Base-by-base conservation (phyloP, 2,797 vertebrate species). In the Gallinago stenura region DNA sequence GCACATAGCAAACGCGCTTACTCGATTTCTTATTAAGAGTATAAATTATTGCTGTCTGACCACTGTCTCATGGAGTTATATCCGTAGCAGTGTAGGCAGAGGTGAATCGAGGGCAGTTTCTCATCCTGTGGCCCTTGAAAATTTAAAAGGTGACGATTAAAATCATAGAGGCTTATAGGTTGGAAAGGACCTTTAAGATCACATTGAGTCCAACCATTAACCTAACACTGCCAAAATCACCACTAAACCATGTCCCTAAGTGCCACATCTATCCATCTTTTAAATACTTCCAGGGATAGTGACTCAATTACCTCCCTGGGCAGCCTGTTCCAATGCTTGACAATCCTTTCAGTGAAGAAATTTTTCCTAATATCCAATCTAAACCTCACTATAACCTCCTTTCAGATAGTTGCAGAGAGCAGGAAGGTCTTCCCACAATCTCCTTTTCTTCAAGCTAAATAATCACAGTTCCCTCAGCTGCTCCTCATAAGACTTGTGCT, bases 1-100 rank as follows among this genome's bases (percentile, higher is more conserved):
- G 50, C 50, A 56, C 1, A 64, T 0, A 71, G 28, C 16, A 57
- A 76, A 50, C 16, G 41, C 0, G 0, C 10, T 77, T 61, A 68
- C 17, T 41, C 30, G 9, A 43, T 61, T 61, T 73, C 37, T 58
- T 25, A 43, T 2, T 30, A 41, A 24, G 33, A 72, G 11, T 31
- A 60, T n/a, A 17, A 91, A 86, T n/a, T 18, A 33, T 10, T 61
- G 54, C 11, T 20, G 18, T 46, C 46, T 4, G 3, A 12, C 35
- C 46, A 64, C 5, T 35, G 39, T 76, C 76, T 54, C 60, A 73
- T 3, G 13, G n/a, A 57, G 22, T 33, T 69, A 69, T 3, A 53
- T 43, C 46, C 51, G 70, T 1, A 57, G 48, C n/a, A 72, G 20
- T 8, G 41, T 0, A 54, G 12, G 6, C n/a, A 28, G 72, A 69